A percentile compares a stretch with the other conserved stretches of the same genome.
Evolutionary conservation across 2,113 vertebrate species (phyloP).

Genomic region (Urocynchramus pylzowi): DNA sequence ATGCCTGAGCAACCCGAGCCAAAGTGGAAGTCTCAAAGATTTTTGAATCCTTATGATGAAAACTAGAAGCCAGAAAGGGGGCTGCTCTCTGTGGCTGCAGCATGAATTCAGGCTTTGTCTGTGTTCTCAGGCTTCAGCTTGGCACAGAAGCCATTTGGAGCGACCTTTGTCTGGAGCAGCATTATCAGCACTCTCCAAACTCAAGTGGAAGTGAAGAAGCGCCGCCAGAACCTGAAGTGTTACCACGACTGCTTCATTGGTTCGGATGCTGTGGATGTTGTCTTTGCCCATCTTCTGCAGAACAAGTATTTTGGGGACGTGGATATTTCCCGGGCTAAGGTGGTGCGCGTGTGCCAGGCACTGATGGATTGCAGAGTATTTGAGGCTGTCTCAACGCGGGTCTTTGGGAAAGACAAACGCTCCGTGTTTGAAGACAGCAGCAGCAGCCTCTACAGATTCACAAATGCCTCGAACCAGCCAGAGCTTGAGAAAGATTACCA

Average conservation of each 20-base stretch:
- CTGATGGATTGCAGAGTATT: conserved; percentile 96
- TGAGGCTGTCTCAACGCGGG: conserved; percentile 85
- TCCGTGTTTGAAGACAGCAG: conserved; percentile 90
- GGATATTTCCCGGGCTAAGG: conserved; percentile 89
- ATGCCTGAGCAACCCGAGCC: background rate
- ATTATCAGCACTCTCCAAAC: conserved; percentile 89
- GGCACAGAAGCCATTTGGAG: conserved; percentile 91
- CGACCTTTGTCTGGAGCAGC: conserved; percentile 92
- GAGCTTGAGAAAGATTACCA: conserved; percentile 73
- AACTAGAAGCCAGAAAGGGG: background rate
- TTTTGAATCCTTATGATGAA: background rate
- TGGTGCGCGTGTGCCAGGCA: conserved; percentile 90
- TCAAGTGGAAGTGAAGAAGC: conserved; percentile 89
- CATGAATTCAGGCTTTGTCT: background rate
- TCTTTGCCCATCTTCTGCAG: conserved; percentile 88
- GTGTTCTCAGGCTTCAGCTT: conserved; percentile 76
- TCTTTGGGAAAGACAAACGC: conserved; percentile 92
- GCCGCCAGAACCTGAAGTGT: conserved; percentile 88
- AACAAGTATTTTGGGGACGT: conserved; percentile 89
- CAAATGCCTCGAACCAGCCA: conserved; percentile 57
- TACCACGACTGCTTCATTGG: conserved; percentile 93
- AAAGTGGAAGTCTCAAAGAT: background rate
- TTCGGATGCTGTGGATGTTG: conserved; percentile 90
- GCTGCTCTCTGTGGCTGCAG: background rate
- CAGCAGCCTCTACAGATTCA: conserved; percentile 91